Base-by-base conservation (phyloP, 2,888 invertebrate genomes). In the Metopia argyrocephala region DNA sequence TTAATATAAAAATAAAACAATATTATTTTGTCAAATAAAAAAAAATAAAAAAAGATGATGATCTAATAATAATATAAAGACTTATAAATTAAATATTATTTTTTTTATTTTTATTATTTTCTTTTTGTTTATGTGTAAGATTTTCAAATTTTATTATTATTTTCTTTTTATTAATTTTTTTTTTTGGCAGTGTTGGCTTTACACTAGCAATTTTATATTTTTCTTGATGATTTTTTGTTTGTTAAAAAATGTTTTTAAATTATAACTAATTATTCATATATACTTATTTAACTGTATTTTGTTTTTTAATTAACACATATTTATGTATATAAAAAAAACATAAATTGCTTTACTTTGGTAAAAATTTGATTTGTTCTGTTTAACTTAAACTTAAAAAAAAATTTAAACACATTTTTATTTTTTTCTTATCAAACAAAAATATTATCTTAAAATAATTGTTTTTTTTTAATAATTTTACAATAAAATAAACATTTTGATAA, bases 341-440 rank as follows among this genome's bases (percentile, higher is more conserved):
- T 84, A 83, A 84, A 84, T 84, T 85, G 85, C 84, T 85, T 86
- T 84, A 85, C 89, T 87, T 89, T 89, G 89, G 88, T 89, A 83
- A 82, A 87, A 85, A 85, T 87, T 86, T 84, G 73, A 82, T 84
- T 83, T 83, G 83, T 83, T 83, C 76, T 79, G 68, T 45, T 75
- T 82, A 75, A 76, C 76, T 56, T 65, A 68, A 27, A 20, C 68
- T 68, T 76, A 61, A 31, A 71, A 65, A 76, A 54, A 54, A 54
- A 54, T 25, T 25, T 25, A 23, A 56, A 56, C 56, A 56, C 54
- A 23, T 27, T 27, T 18, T 56, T 18, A 21, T 28, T 21, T 20
- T 27, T 57, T 61, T 61, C 9, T 54, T 18, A 20, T 57, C 7
- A 48, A 48, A 9, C 2, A 28, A 20, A 56, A 48, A 18, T n/a